Percentiles rank a stretch among this genome's conserved stretches.
phyloP scores from a whole-genome alignment of 2,113 vertebrate species.

The Corydoras maculifer region DNA sequence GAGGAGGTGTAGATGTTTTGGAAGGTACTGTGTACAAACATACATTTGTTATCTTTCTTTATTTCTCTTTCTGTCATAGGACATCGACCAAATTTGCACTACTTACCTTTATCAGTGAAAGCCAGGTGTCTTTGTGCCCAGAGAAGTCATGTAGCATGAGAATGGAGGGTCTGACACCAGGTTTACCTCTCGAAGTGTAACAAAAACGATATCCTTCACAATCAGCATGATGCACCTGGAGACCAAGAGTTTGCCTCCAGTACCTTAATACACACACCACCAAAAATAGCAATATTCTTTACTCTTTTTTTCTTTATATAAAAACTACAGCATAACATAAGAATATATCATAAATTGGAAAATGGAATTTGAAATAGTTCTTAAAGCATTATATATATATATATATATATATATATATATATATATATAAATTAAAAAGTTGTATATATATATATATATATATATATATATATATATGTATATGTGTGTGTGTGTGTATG shows the following conservation, averaged over 20 bases:
- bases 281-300: not conserved
- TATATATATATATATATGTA: no score
- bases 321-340: no score
- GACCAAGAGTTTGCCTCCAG: constrained; percentile 88
- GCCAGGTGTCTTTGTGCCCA: constrained; percentile 91
- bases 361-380: no score
- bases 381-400: no score
- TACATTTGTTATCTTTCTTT: not conserved
- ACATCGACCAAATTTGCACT: not conserved
- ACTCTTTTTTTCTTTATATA: not conserved
- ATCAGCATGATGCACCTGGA: constrained; percentile 76
- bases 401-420: no score
- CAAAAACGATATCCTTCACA: constrained; percentile 87
- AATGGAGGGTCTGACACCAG: constrained; percentile 77
- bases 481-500: no score
- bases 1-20: constrained; percentile 88
- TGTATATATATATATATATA: no score
- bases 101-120: constrained; percentile 84
- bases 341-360: no score
- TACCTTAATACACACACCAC: constrained; percentile 69
- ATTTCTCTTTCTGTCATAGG: not conserved
- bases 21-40: constrained; percentile 73
- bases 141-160: constrained; percentile 93
- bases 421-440: no score
- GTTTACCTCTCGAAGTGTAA: constrained; percentile 82